Conservation (phyloP, 2,888 invertebrate genomes). For the Plagiodera versicolora region DNA sequence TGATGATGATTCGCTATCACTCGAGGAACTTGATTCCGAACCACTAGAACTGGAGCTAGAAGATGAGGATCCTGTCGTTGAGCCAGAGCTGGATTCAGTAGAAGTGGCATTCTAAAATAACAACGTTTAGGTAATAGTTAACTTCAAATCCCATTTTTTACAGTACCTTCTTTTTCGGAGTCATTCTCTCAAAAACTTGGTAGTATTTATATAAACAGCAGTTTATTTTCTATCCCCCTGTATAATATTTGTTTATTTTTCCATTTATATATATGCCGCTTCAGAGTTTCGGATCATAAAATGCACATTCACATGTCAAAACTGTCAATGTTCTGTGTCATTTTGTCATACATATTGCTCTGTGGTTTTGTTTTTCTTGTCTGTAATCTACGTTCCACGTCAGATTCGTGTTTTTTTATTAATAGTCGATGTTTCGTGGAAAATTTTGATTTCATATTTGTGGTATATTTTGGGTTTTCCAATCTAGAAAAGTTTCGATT, state of each 20-base stretch:
- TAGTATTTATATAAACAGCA: no score
- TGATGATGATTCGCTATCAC: slow-evolving; percentile 71
- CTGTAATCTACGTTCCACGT: no score
- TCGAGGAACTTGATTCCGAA: slow-evolving; percentile 70
- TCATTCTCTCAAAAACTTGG: neutral
- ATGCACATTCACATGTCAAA: no score
- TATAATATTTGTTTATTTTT: neutral
- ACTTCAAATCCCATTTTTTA: neutral
- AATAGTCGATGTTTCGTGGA: no score
- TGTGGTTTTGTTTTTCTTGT: no score
- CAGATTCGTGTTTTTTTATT: neutral
- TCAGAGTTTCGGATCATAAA: no score
- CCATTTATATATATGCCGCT: no score
- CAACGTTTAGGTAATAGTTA: neutral
- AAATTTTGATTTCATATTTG: neutral
- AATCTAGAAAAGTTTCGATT: neutral
- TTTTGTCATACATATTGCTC: no score
- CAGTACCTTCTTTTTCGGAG: neutral
- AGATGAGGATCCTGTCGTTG: slow-evolving; percentile 67
- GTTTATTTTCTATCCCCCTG: neutral
- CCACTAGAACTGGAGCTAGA: slow-evolving; percentile 72
- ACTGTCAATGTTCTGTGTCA: no score
- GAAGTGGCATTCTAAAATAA: slow-evolving; percentile 55
- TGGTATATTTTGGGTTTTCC: neutral
- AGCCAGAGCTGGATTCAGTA: slow-evolving; percentile 65